Conservation (phyloP, 2,888 invertebrate species). For the Lypha dubia region DNA sequence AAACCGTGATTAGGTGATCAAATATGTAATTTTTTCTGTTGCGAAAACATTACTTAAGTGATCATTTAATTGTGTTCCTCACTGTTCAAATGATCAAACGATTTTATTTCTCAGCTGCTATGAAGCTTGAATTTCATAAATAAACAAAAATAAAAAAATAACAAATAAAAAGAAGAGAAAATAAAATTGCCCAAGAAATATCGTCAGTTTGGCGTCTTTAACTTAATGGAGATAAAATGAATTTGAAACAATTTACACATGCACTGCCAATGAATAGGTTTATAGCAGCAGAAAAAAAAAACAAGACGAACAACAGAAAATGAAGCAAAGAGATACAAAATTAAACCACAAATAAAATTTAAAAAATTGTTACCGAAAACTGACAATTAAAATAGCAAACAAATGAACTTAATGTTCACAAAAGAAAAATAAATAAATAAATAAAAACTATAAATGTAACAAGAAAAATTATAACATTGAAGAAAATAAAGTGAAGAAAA, state of each 20-base stretch:
- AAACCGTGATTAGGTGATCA: no score
- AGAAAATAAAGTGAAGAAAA: not conserved
- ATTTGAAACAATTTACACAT: constrained; percentile 46
- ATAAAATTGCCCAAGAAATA: constrained; percentile 11
- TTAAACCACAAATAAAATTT: constrained; percentile 36
- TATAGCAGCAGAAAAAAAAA: no score
- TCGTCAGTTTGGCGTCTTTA: constrained; percentile 61
- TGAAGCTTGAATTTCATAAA: constrained; percentile 48
- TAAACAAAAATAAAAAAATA: constrained; percentile 23
- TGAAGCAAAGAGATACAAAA: not conserved
- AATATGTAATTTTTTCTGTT: no score
- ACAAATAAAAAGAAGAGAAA: not conserved
- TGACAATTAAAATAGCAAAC: constrained; percentile 45
- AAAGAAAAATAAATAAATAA: no score
- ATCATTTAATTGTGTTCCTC: not conserved
- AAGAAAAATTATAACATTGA: not conserved
- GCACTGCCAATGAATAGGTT: constrained; percentile 10
- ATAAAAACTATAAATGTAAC: not conserved
- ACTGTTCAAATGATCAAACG: constrained; percentile 19
- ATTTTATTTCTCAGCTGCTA: constrained; percentile 14
- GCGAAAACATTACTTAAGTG: not conserved
- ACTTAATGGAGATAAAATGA: constrained; percentile 50
- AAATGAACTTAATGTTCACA: constrained; percentile 1
- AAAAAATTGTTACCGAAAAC: constrained; percentile 45
- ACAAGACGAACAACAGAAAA: constrained; percentile 3